A percentile compares a stretch with the other conserved stretches of the same genome.
Conservation (phyloP, 1,140 invertebrate genomes). For the Heliothis virescens region DNA sequence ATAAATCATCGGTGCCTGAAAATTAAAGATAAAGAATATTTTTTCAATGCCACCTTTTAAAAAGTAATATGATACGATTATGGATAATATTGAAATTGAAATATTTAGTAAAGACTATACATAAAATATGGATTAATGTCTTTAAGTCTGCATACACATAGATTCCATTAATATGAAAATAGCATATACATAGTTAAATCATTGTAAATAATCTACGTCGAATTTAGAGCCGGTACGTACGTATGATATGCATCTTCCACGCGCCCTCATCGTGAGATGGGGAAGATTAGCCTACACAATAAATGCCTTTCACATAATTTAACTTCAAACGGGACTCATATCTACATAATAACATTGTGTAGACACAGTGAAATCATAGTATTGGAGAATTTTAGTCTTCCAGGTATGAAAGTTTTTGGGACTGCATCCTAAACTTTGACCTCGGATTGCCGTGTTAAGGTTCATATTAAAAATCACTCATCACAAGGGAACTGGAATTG, state of each 20-base stretch:
- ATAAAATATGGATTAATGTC: conserved; percentile 40
- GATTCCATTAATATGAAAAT: conserved; percentile 25
- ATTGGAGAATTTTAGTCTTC: conserved; percentile 59
- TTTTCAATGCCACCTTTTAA: conserved; percentile 74
- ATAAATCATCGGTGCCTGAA: conserved; percentile 78
- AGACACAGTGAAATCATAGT: conserved; percentile 20
- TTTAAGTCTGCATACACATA: conserved; percentile 39
- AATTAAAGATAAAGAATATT: conserved; percentile 76
- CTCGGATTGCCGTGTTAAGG: background rate
- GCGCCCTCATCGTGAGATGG: conserved; percentile 6
- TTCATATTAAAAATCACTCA: background rate
- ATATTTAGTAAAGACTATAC: conserved; percentile 50
- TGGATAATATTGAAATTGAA: conserved; percentile 49
- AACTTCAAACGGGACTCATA: conserved; percentile 17
- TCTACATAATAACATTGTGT: conserved; percentile 29
- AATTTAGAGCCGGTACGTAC: conserved; percentile 34
- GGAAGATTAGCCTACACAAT: conserved; percentile 5
- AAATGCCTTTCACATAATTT: conserved; percentile 35
- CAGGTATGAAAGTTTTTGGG: conserved; percentile 48
- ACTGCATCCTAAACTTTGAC: background rate
- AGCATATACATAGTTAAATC: conserved; percentile 26
- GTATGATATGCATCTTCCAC: conserved; percentile 3
- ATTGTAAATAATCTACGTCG: conserved; percentile 44
- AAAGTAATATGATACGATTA: conserved; percentile 40
- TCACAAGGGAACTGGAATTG: background rate